Conservation (phyloP, 2,113 vertebrate species). For the Triplophysa rosa region DNA sequence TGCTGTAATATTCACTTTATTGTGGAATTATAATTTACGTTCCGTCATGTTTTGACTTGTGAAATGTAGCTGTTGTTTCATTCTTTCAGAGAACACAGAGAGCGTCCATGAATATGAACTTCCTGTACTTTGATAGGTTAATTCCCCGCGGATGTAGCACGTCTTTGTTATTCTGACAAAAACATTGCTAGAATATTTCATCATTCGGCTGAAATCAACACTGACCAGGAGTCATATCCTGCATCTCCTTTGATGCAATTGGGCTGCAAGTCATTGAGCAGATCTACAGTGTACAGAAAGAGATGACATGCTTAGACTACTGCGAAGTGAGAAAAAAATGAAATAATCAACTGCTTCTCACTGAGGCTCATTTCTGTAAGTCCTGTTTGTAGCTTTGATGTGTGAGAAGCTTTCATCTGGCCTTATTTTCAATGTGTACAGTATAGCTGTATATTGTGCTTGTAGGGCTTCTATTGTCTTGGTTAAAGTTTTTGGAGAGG, state of each 20-base stretch:
- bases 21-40: not conserved
- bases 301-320: not conserved
- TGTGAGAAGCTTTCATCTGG: not conserved
- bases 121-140: conserved; percentile 32
- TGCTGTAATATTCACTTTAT: conserved; percentile 28
- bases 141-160: not conserved
- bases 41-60: not conserved
- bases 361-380: not conserved
- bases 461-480: not conserved
- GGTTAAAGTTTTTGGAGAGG: not conserved
- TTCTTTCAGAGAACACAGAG: conserved; percentile 25
- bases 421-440: conserved; percentile 10
- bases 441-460: conserved; percentile 17
- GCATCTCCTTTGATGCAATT: conserved; percentile 28
- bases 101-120: conserved; percentile 36
- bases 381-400: not conserved
- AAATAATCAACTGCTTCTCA: not conserved
- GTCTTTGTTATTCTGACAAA: conserved; percentile 32
- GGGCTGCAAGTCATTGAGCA: conserved; percentile 17
- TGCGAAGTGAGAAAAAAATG: not conserved
- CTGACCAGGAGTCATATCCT: conserved; percentile 18
- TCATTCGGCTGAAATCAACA: conserved; percentile 24
- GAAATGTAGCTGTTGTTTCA: conserved; percentile 13
- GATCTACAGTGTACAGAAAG: not conserved
- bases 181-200: conserved; percentile 36